Base-by-base conservation (phyloP, 2,888 invertebrate species). In the Drosophila affinis region DNA sequence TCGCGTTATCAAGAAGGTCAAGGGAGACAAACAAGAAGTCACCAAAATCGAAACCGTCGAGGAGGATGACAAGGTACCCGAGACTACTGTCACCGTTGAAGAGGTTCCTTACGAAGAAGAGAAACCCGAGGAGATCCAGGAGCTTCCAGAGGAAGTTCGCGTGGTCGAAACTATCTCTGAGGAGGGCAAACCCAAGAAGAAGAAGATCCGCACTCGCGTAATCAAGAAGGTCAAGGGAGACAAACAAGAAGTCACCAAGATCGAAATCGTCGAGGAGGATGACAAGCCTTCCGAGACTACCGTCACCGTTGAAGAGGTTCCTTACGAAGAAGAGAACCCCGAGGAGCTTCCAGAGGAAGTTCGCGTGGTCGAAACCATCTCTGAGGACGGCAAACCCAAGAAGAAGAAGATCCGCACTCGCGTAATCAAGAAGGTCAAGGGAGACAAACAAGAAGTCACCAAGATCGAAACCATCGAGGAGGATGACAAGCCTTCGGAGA, bases 211-310 rank as follows among this genome's bases (percentile, higher is more conserved):
- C 9, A 64, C 64, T 24, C 58, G 64, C 0, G 59, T 64, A 0
- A 64, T 64, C 24, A 64, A 64, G 64, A 64, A 64, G 58, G 58
- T 64, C 21, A 65, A 65, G 59, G 64, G 64, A 3, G 59, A 55
- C 64, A 65, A 59, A 17, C 64, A 65, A 59, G 64, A 65, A 49
- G 59, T 65, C 32, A 65, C 64, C 14, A 65, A 65, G 24, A 65
- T 65, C 49, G 64, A 65, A 60, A 65, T 54, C 4, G 64, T 60
- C 45, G 64, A 65, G 17, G 64, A 65, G 24, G 64, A 65, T 17
- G 54, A 65, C 17, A 65, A 59, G n/a, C 34, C 17, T 3, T 32
- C 64, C 1, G 48, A 65, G 12, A 65, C 64, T 0, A 65, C 59
- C 0, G 64, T 65, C 1, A 72, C 64, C 2, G 62, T 75, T 0